Conservation (phyloP, 2,888 invertebrate genomes). For the Agrochola circellaris region DNA sequence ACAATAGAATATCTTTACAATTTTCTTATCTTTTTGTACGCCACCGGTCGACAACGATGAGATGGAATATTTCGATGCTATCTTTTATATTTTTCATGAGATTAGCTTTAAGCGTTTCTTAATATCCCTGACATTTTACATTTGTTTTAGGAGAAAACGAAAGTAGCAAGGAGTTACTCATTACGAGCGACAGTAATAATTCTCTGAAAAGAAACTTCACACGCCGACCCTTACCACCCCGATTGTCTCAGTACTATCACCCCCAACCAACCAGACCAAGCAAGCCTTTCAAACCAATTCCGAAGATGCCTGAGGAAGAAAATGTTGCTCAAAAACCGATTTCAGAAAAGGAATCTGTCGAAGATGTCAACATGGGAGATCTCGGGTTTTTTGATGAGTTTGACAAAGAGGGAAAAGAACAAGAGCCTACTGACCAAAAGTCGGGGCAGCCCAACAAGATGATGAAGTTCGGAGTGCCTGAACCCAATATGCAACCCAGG, state of each 20-base stretch:
- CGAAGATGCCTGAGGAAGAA: constrained; percentile 43
- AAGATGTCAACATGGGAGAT: constrained; percentile 77
- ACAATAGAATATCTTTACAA: neutral
- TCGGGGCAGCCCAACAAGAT: neutral
- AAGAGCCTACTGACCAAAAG: neutral
- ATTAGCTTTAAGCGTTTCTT: neutral
- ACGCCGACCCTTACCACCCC: constrained; percentile 80
- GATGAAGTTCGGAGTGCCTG: constrained; percentile 30
- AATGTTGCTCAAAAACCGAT: constrained; percentile 50
- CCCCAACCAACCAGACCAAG: constrained; percentile 30
- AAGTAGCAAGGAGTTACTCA: constrained; percentile 91
- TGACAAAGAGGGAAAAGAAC: constrained; percentile 51
- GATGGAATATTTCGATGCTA: neutral
- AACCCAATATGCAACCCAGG: constrained; percentile 8
- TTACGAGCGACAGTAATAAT: constrained; percentile 90
- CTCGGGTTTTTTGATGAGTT: constrained; percentile 78
- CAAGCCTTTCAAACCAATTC: constrained; percentile 24
- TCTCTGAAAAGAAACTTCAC: constrained; percentile 82
- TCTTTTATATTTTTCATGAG: neutral
- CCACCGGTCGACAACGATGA: neutral
- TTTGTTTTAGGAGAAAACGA: constrained; percentile 87
- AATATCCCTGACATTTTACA: neutral
- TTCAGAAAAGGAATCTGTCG: constrained; percentile 66
- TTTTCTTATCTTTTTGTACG: neutral
- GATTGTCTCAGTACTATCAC: constrained; percentile 80